Evolutionary conservation across 2,888 invertebrate species (phyloP).

Genomic region (Leuctra nigra): DNA sequence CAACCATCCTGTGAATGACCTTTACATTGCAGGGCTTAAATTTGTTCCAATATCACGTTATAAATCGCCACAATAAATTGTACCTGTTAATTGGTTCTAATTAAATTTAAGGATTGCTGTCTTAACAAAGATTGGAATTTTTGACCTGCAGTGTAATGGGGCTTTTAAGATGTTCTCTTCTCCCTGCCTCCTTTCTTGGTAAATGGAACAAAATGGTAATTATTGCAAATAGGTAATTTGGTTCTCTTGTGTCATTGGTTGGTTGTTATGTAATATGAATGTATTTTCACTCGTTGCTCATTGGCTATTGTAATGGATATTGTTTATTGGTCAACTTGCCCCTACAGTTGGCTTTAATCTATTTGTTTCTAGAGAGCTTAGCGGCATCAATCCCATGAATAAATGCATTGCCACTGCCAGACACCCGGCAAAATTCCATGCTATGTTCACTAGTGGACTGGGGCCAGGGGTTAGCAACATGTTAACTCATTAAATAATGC

Average conservation of each 20-base stretch:
- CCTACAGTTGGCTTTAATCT: not conserved
- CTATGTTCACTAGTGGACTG: not conserved
- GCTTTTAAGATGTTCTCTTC: not conserved
- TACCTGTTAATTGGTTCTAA: too few species aligned
- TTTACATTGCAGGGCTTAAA: too few species aligned
- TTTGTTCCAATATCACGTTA: too few species aligned
- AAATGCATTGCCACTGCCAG: not conserved
- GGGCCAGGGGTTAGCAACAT: constrained; percentile 11
- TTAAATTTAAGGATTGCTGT: too few species aligned
- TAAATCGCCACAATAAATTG: too few species aligned
- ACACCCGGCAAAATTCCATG: not conserved
- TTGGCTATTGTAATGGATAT: constrained; percentile 28
- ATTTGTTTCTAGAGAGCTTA: not conserved
- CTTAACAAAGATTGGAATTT: too few species aligned
- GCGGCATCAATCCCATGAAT: too few species aligned
- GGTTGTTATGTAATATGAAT: constrained; percentile 28
- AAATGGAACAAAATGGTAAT: constrained; percentile 19
- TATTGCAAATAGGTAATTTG: constrained; percentile 19
- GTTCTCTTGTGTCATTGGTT: constrained; percentile 19
- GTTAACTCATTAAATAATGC: constrained; percentile 21
- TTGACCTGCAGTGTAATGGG: too few species aligned
- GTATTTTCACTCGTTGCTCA: constrained; percentile 29
- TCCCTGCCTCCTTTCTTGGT: constrained; percentile 18
- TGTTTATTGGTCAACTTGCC: constrained; percentile 23
- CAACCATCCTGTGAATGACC: too few species aligned